phyloP scores from a whole-genome alignment of 2,888 invertebrate genomes.

The Arctia plantaginis region DNA sequence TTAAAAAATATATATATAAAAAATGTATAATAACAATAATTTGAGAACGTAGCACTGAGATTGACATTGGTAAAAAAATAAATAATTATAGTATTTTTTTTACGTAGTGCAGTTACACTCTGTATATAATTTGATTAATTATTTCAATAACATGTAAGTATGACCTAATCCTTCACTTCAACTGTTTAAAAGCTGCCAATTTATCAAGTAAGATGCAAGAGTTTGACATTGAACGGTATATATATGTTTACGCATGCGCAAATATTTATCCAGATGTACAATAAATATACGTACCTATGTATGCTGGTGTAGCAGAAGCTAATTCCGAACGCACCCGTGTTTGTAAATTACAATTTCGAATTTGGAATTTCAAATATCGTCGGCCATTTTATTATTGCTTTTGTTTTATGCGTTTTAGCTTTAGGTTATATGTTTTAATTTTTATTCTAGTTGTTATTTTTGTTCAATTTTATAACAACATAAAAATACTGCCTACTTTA shows the following conservation, averaged over 20 bases:
- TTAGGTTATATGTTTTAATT: background rate
- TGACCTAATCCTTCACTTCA: background rate
- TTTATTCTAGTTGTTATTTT: background rate
- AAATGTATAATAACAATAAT: background rate
- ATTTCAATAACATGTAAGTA: background rate
- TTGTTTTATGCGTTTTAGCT: background rate
- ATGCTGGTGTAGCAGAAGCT: constrained; percentile 35
- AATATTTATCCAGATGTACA: constrained; percentile 73
- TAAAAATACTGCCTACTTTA: background rate
- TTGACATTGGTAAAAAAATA: background rate
- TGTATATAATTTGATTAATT: background rate
- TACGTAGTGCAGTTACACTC: background rate
- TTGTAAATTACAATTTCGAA: constrained; percentile 38
- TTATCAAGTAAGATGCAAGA: constrained; percentile 67
- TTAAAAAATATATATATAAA: background rate
- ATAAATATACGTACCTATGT: constrained; percentile 16
- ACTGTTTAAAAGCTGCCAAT: constrained; percentile 31
- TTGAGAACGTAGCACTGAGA: background rate
- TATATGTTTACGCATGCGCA: constrained; percentile 70
- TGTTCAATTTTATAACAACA: background rate
- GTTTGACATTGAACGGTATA: constrained; percentile 72
- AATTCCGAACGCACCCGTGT: constrained; percentile 43
- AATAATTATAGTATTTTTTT: background rate
- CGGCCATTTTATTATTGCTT: constrained; percentile 14
- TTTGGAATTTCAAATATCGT: constrained; percentile 28